Percentiles rank a stretch among this genome's conserved stretches.
phyloP scores from a whole-genome alignment of 2,888 invertebrate species.

The Palloptera scutellata region DNA sequence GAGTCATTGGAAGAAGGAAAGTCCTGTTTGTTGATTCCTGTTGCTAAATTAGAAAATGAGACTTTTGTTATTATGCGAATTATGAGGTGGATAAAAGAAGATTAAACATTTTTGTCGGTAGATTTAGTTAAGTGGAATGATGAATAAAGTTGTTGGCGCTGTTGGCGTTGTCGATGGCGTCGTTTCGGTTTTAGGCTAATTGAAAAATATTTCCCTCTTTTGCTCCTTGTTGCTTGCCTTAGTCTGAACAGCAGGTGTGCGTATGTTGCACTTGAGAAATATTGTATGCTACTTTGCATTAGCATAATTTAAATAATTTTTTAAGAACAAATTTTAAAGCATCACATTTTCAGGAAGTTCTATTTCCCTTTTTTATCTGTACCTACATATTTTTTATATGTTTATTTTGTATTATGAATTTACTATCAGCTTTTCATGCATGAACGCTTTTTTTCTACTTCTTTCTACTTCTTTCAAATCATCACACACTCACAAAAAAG shows the following conservation, averaged over 20 bases:
- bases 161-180: not conserved
- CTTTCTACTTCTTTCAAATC: slow-evolving; percentile 28
- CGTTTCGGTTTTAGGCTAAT: slow-evolving; percentile 52
- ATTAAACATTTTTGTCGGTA: slow-evolving; percentile 50
- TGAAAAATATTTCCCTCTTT: slow-evolving; percentile 42
- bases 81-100: slow-evolving; percentile 58
- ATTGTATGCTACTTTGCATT: not conserved
- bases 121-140: slow-evolving; percentile 22
- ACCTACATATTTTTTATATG: not conserved
- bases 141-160: not conserved
- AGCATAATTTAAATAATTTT: not conserved
- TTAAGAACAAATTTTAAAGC: not conserved
- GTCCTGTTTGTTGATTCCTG: slow-evolving; percentile 44
- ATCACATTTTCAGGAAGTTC: not conserved
- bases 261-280: not conserved
- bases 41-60: slow-evolving; percentile 53
- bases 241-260: slow-evolving; percentile 22
- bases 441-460: slow-evolving; percentile 47
- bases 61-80: slow-evolving; percentile 58
- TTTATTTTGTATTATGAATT: slow-evolving; percentile 13
- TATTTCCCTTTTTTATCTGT: not conserved
- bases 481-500: not conserved
- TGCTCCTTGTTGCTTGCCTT: no score
- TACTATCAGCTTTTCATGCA: slow-evolving; percentile 54
- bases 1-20: not conserved